Evolutionary conservation across 53 echinoderm and acorn worm species (phyloP).

Genomic region (Crossaster papposus): DNA sequence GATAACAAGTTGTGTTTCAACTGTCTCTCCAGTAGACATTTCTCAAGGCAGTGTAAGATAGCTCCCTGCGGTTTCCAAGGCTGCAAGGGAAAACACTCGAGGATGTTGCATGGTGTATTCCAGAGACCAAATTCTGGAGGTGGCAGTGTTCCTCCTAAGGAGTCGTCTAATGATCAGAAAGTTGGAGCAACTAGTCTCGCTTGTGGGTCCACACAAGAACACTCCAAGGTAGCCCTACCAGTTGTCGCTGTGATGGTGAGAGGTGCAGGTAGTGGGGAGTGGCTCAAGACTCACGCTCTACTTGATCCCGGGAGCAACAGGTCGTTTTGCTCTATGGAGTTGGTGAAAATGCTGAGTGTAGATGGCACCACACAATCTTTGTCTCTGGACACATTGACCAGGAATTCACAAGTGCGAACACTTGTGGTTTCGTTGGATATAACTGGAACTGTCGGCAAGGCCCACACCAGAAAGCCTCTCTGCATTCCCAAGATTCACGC

Average conservation of each 20-base stretch:
- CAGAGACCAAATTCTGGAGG: neutral
- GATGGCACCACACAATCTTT: neutral
- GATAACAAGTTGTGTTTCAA: conserved; percentile 15
- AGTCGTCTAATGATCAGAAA: neutral
- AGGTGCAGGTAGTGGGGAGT: neutral
- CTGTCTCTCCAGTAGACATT: conserved; percentile 1
- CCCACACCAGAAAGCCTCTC: neutral
- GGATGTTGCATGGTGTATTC: neutral
- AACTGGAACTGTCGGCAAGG: conserved; percentile 10
- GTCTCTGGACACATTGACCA: neutral
- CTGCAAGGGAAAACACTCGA: neutral
- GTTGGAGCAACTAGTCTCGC: neutral
- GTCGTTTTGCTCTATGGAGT: neutral
- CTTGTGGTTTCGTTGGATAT: conserved; percentile 38
- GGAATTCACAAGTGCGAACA: neutral
- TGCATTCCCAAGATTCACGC: conserved; percentile 42
- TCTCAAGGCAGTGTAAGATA: neutral
- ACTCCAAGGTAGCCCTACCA: conserved; percentile 25
- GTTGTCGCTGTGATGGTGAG: conserved; percentile 10
- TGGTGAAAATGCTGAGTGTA: conserved; percentile 2
- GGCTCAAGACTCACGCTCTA: conserved; percentile 5
- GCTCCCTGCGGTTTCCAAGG: conserved; percentile 1
- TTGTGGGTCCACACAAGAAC: conserved; percentile 20
- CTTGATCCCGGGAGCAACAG: conserved; percentile 26
- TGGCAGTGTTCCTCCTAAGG: neutral